Conservation (phyloP, 2,113 vertebrate genomes). For the Neodontobutis hainanensis region DNA sequence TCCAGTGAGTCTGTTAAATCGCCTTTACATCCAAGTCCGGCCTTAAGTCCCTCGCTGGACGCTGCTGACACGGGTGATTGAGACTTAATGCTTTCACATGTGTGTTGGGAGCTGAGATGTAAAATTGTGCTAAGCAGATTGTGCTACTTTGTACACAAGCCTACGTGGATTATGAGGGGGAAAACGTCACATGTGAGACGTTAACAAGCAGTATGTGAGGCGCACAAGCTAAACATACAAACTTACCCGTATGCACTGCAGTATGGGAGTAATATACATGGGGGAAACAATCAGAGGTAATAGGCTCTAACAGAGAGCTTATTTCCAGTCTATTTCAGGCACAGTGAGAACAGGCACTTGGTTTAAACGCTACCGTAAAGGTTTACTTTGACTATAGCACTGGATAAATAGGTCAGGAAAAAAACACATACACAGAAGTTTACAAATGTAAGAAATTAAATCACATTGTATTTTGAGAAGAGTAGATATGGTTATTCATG, state of each 20-base stretch:
- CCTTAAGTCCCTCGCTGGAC: conserved; percentile 38
- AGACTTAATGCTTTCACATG: conserved; percentile 14
- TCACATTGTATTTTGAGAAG: not conserved
- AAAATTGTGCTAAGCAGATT: conserved; percentile 55
- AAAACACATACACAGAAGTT: conserved; percentile 7
- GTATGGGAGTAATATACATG: not conserved
- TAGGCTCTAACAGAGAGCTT: conserved; percentile 26
- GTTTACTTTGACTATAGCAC: conserved; percentile 9
- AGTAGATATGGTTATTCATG: not conserved
- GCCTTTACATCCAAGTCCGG: conserved; percentile 41
- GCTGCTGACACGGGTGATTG: conserved; percentile 20
- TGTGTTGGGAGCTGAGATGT: conserved; percentile 23
- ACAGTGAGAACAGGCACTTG: conserved; percentile 10
- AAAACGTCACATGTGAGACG: conserved; percentile 13
- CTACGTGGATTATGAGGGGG: conserved; percentile 44
- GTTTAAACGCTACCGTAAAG: conserved; percentile 8
- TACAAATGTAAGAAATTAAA: not conserved
- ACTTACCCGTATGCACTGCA: not conserved
- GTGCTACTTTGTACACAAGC: conserved; percentile 50
- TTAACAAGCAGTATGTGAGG: conserved; percentile 7
- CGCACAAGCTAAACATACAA: not conserved
- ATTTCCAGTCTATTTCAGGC: conserved; percentile 24
- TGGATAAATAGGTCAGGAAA: conserved; percentile 10
- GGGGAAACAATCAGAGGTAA: conserved; percentile 23
- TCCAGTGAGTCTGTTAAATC: conserved; percentile 34